These are phyloP conservation scores for Calonectris borealis DNA, from an alignment of 2,113 vertebrate genomes.

Conservation along the genomic window DNA sequence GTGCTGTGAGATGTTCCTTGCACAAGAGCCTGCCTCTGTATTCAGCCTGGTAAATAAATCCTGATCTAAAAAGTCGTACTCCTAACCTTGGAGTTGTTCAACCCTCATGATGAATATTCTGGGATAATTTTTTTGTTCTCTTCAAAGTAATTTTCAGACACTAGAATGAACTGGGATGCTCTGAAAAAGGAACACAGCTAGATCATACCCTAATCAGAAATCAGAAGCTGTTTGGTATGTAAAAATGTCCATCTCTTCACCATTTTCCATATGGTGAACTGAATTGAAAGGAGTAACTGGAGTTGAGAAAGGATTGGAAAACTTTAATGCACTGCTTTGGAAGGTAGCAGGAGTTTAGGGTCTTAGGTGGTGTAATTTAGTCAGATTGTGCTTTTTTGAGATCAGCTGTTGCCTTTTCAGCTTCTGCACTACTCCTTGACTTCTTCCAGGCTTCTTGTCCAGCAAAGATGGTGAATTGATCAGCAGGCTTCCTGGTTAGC, in stretches of 20 bases:
- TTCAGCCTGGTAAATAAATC: background rate
- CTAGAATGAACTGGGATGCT: background rate
- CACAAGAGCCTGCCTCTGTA: background rate
- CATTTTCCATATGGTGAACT: background rate
- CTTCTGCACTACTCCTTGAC: background rate
- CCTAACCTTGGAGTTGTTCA: background rate
- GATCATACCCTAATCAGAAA: background rate
- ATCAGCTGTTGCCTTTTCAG: background rate
- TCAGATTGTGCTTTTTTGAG: background rate
- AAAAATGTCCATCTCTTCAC: background rate
- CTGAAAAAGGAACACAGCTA: background rate
- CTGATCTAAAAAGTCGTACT: background rate
- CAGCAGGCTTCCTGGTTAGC: background rate
- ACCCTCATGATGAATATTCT: background rate
- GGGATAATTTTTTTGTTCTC: background rate
- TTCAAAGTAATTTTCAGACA: background rate
- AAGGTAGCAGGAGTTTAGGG: background rate
- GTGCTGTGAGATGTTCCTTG: background rate
- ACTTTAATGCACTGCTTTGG: background rate
- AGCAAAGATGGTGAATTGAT: background rate
- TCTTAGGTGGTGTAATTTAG: background rate
- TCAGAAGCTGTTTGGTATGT: background rate
- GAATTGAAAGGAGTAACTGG: background rate
- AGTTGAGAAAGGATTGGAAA: background rate
- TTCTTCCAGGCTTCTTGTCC: background rate